Conservation (phyloP, 1,140 invertebrate genomes). For the Saxidomus purpurata region DNA sequence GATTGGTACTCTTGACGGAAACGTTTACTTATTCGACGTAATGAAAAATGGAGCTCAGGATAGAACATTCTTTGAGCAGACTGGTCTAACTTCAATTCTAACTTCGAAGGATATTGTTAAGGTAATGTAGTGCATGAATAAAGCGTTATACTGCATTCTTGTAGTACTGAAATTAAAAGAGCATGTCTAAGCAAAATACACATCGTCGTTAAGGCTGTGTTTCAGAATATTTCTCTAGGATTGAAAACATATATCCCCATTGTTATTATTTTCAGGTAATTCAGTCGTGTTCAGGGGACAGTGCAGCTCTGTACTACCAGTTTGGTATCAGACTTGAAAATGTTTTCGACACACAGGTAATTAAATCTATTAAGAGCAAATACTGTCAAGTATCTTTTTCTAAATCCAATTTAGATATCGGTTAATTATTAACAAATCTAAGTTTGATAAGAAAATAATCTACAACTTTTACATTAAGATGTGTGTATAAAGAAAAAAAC, state of each 20-base stretch:
- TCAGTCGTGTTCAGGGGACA: constrained; percentile 97
- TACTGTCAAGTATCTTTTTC: neutral
- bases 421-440: no score
- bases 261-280: constrained; percentile 90
- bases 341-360: constrained; percentile 98
- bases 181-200: neutral
- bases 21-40: constrained; percentile 93
- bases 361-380: neutral
- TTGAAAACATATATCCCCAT: neutral
- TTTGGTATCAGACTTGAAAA: constrained; percentile 94
- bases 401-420: no score
- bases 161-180: neutral
- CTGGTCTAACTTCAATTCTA: constrained; percentile 92
- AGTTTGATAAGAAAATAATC: no score
- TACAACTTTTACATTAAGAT: no score
- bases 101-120: constrained; percentile 95
- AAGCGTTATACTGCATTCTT: neutral
- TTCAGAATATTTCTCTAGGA: neutral
- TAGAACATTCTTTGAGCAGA: constrained; percentile 90
- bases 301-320: constrained; percentile 95
- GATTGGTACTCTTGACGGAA: constrained; percentile 92
- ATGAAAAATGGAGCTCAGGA: constrained; percentile 88
- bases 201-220: neutral
- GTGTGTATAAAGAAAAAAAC: no score
- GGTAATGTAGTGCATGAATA: constrained; percentile 88